These are phyloP conservation scores for Esperia sulphurella DNA, from an alignment of 2,888 invertebrate genomes.

Conservation along the genomic window DNA sequence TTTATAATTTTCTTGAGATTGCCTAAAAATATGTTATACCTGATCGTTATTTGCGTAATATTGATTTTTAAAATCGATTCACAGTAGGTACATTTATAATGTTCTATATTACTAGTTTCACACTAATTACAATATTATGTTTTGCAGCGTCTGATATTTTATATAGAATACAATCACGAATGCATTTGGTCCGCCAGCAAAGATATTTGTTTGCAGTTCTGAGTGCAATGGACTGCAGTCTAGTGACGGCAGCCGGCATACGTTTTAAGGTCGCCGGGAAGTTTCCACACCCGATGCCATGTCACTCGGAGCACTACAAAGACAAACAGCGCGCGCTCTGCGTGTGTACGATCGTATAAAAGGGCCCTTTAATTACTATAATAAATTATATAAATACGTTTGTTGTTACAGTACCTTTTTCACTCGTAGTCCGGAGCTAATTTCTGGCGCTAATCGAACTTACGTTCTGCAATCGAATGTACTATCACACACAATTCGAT, in stretches of 20 bases:
- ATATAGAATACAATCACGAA: no score
- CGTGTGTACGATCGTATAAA: no score
- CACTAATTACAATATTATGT: no score
- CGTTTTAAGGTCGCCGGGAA: conserved; percentile 40
- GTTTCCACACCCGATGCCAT: conserved; percentile 41
- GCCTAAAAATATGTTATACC: no score
- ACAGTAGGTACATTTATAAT: no score
- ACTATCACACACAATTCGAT: conserved; percentile 34
- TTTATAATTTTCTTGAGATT: no score
- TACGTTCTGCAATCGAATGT: conserved; percentile 18
- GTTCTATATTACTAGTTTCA: no score
- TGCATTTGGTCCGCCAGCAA: background rate
- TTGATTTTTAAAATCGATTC: no score
- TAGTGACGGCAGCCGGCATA: conserved; percentile 33
- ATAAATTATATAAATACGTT: background rate
- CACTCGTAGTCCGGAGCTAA: conserved; percentile 27
- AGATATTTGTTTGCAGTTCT: conserved; percentile 10
- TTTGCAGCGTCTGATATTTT: no score
- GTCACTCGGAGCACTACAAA: conserved; percentile 17
- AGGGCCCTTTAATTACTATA: no score
- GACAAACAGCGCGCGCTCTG: conserved; percentile 17
- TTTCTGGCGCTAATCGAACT: conserved; percentile 30
- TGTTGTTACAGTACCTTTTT: conserved; percentile 41
- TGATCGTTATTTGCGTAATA: no score
- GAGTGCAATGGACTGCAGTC: conserved; percentile 14